Evolutionary conservation across 1,140 invertebrate species (phyloP).

Genomic region (Brachionus asplanchnoidis): DNA sequence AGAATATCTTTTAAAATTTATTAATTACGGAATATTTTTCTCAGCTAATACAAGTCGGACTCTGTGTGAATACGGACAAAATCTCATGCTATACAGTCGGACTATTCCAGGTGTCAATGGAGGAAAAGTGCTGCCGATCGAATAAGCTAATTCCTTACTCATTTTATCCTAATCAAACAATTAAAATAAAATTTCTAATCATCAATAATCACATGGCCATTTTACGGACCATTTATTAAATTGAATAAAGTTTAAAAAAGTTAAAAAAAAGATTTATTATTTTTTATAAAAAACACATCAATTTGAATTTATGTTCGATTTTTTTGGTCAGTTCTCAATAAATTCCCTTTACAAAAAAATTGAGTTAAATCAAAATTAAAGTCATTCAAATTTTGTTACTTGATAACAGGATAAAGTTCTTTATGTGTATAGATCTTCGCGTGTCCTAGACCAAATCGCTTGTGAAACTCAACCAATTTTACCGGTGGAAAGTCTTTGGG

Average conservation of each 20-base stretch:
- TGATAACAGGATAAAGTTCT: constrained; percentile 20
- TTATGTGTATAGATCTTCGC: constrained; percentile 16
- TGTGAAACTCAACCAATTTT: constrained; percentile 4
- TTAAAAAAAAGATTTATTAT: neutral
- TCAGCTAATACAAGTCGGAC: constrained; percentile 73
- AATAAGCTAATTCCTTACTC: constrained; percentile 8
- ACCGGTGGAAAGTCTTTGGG: constrained; percentile 34
- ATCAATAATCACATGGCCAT: neutral
- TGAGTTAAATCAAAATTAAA: neutral
- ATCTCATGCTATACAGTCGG: constrained; percentile 78
- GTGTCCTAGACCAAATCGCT: constrained; percentile 32
- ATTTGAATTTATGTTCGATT: neutral
- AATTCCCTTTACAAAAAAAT: constrained; percentile 11
- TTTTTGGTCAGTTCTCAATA: neutral
- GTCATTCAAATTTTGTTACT: neutral
- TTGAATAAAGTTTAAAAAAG: neutral
- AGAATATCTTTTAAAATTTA: neutral
- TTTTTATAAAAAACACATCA: neutral
- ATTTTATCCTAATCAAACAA: constrained; percentile 2
- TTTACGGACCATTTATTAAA: neutral
- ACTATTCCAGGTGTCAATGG: constrained; percentile 65
- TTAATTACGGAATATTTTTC: constrained; percentile 72
- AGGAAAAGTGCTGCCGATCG: constrained; percentile 63
- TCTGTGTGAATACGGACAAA: constrained; percentile 81
- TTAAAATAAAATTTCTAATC: neutral